These are phyloP conservation scores for Phycodurus eques DNA, from an alignment of 2,113 vertebrate species.

Conservation along the genomic window DNA sequence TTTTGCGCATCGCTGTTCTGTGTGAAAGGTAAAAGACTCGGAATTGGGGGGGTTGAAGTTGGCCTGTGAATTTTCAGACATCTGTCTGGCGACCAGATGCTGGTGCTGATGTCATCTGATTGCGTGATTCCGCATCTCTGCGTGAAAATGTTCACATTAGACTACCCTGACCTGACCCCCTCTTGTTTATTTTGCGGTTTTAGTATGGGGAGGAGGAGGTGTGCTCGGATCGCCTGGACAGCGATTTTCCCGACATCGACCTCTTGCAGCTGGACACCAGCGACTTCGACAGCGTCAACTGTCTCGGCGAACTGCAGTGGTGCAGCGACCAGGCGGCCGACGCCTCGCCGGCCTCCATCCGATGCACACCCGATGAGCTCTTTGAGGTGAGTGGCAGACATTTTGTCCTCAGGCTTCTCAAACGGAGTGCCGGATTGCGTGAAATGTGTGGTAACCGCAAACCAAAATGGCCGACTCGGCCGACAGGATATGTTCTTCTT, in stretches of 20 bases:
- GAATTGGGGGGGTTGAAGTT: background rate
- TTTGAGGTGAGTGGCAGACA: constrained; percentile 81
- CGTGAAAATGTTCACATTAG: constrained; percentile 29
- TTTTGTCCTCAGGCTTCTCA: background rate
- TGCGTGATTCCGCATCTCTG: background rate
- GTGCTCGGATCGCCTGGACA: constrained; percentile 88
- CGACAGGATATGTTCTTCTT: background rate
- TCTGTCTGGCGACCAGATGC: background rate
- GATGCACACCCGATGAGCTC: constrained; percentile 86
- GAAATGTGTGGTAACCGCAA: background rate
- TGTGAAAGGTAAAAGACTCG: background rate
- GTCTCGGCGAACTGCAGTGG: constrained; percentile 92
- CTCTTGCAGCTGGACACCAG: constrained; percentile 92
- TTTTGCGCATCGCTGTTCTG: background rate
- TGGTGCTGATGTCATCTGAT: background rate
- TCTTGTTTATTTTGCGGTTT: constrained; percentile 35
- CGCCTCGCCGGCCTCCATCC: constrained; percentile 78
- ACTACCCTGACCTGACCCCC: constrained; percentile 32
- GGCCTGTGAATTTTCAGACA: background rate
- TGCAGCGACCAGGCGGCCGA: constrained; percentile 81
- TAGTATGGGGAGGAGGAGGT: constrained; percentile 86
- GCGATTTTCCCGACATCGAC: constrained; percentile 94
- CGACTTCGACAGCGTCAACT: constrained; percentile 90
- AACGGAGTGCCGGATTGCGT: no score
- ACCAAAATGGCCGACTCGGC: background rate